A percentile compares a stretch with the other conserved stretches of the same genome.
phyloP scores from a whole-genome alignment of 2,797 vertebrate species.

The Sphenodon punctatus region DNA sequence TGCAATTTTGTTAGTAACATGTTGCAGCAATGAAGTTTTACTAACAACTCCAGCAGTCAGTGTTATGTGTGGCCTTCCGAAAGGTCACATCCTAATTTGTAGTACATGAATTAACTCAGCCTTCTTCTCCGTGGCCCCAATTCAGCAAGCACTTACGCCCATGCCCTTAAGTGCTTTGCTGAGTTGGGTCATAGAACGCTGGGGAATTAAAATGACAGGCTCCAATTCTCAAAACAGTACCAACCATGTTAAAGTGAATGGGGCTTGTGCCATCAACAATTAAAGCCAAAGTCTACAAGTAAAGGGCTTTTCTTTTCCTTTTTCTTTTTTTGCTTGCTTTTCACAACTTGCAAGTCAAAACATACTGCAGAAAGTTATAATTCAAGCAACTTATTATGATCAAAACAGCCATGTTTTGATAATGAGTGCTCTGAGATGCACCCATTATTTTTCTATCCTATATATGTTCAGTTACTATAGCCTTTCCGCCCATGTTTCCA shows the following conservation, averaged over 20 bases:
- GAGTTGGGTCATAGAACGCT: neutral
- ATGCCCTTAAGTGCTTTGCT: neutral
- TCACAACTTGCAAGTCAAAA: neutral
- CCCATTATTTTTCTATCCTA: too few species aligned
- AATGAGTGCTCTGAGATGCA: too few species aligned
- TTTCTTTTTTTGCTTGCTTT: neutral
- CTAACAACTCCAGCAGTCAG: neutral
- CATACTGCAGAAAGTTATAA: neutral
- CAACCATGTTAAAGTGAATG: too few species aligned
- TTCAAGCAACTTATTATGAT: conserved; percentile 9
- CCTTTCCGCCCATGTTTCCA: too few species aligned
- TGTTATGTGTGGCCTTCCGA: neutral
- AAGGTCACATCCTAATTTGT: neutral
- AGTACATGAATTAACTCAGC: neutral
- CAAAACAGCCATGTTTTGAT: conserved; percentile 15
- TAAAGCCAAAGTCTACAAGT: too few species aligned
- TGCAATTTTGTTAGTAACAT: neutral
- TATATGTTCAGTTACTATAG: too few species aligned
- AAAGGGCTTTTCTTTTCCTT: too few species aligned
- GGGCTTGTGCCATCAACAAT: too few species aligned
- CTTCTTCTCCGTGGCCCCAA: neutral
- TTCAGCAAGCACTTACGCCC: neutral
- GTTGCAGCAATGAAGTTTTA: neutral
- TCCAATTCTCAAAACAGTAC: too few species aligned
- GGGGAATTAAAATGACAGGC: neutral